These are phyloP conservation scores for Macroramphosus scolopax DNA, from an alignment of 2,797 vertebrate species.

Conservation along the genomic window DNA sequence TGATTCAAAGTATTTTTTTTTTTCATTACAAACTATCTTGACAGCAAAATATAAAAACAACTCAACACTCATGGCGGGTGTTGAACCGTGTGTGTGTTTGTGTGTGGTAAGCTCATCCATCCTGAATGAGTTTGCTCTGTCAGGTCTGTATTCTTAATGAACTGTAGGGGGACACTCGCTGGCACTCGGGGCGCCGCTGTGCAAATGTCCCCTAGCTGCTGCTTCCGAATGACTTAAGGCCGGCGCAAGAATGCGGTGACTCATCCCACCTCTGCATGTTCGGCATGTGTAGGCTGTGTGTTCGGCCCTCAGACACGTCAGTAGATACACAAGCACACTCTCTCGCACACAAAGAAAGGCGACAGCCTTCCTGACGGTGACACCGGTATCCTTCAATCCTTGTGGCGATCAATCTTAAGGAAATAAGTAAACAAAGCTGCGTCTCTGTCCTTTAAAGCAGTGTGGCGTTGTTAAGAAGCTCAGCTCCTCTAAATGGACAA, in stretches of 20 bases:
- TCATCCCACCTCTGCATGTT: constrained; percentile 35
- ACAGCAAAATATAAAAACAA: constrained; percentile 40
- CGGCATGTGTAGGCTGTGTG: too few species aligned
- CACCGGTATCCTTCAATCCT: constrained; percentile 58
- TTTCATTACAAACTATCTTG: constrained; percentile 49
- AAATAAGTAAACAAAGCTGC: constrained; percentile 61
- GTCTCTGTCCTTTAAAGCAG: constrained; percentile 57
- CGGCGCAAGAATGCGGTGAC: constrained; percentile 30
- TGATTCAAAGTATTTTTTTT: constrained; percentile 44
- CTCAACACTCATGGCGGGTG: constrained; percentile 26
- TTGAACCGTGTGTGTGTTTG: constrained; percentile 17
- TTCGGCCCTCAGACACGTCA: constrained; percentile 27
- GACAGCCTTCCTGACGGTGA: constrained; percentile 65
- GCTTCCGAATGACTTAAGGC: constrained; percentile 39
- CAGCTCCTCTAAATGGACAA: constrained; percentile 46
- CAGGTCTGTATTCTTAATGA: constrained; percentile 69
- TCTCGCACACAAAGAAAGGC: constrained; percentile 30
- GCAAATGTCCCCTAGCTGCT: constrained; percentile 51
- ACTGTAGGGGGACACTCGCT: constrained; percentile 48
- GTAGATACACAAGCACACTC: constrained; percentile 28
- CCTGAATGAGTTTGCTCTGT: constrained; percentile 62
- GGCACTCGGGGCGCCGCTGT: constrained; percentile 40
- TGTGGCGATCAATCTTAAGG: constrained; percentile 67
- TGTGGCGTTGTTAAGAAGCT: constrained; percentile 62
- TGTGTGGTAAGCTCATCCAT: constrained; percentile 55